These are phyloP conservation scores for Tridacna crocea DNA, from an alignment of 2,888 invertebrate genomes.

Conservation along the genomic window DNA sequence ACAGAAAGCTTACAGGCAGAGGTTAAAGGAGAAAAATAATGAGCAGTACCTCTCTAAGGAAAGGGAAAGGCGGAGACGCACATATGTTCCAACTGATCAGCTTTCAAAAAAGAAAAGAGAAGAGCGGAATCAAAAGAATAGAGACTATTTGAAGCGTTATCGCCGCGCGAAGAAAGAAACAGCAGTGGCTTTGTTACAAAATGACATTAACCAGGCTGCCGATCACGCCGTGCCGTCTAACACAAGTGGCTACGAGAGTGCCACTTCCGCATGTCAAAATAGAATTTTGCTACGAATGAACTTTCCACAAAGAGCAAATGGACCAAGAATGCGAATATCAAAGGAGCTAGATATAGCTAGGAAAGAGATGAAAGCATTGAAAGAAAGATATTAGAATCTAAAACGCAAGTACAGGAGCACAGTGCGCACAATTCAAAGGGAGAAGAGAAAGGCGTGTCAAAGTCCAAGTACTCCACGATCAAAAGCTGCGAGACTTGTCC, in stretches of 20 bases:
- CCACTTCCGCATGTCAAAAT: too few species aligned
- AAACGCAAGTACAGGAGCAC: too few species aligned
- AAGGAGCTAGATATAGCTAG: too few species aligned
- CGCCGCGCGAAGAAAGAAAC: constrained; percentile 28
- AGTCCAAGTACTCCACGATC: constrained; percentile 18
- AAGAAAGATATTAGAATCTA: too few species aligned
- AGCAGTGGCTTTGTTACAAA: background rate
- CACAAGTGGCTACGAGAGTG: background rate
- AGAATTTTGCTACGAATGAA: too few species aligned
- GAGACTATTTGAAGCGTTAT: constrained; percentile 21
- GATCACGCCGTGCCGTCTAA: constrained; percentile 26
- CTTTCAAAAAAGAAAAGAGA: constrained; percentile 32
- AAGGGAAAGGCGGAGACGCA: constrained; percentile 28
- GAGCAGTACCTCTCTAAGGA: constrained; percentile 49
- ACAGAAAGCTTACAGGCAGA: background rate
- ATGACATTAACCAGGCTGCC: constrained; percentile 15
- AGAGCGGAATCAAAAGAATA: constrained; percentile 28
- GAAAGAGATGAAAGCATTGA: too few species aligned
- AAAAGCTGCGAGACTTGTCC: constrained; percentile 35
- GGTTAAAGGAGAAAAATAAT: constrained; percentile 24
- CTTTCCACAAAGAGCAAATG: constrained; percentile 21
- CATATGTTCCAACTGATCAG: constrained; percentile 39
- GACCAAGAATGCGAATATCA: too few species aligned
- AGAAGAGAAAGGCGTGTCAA: constrained; percentile 30
- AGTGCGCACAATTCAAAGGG: too few species aligned